These are phyloP conservation scores for Yponomeuta evonymella DNA, from an alignment of 2,888 invertebrate genomes.

Conservation along the genomic window DNA sequence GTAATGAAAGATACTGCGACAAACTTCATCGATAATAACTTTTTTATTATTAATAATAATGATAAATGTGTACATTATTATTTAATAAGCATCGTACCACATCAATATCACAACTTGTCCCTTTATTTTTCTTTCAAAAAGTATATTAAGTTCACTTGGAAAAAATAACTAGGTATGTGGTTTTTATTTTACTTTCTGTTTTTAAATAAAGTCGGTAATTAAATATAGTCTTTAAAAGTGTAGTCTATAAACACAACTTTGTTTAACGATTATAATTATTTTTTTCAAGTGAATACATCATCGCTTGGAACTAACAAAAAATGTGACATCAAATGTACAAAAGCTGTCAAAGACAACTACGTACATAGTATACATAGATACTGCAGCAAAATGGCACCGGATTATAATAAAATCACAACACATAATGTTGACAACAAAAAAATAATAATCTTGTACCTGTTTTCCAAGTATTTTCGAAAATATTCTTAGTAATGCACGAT, in stretches of 20 bases:
- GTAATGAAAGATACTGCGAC: constrained; percentile 60
- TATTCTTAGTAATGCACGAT: too few relatives aligned
- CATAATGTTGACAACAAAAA: constrained; percentile 19
- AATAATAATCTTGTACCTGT: neutral
- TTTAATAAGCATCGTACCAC: constrained; percentile 56
- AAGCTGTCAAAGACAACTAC: constrained; percentile 16
- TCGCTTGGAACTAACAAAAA: neutral
- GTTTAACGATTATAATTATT: constrained; percentile 13
- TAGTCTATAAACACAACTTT: neutral
- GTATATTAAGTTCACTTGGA: constrained; percentile 32
- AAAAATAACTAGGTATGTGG: neutral
- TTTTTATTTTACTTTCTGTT: neutral
- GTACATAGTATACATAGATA: constrained; percentile 19
- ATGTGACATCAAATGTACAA: constrained; percentile 12
- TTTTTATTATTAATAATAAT: constrained; percentile 61
- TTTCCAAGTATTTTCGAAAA: neutral
- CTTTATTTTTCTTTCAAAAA: constrained; percentile 24
- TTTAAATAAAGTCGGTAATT: neutral
- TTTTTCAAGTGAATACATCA: constrained; percentile 29
- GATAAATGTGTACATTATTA: constrained; percentile 43
- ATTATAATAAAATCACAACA: constrained; percentile 57
- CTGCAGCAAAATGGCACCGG: constrained; percentile 58
- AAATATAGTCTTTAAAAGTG: neutral
- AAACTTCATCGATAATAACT: constrained; percentile 41
- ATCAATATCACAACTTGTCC: constrained; percentile 66